Evolutionary conservation across 2,888 invertebrate genomes (phyloP).

Genomic region (Apotomis turbidana): DNA sequence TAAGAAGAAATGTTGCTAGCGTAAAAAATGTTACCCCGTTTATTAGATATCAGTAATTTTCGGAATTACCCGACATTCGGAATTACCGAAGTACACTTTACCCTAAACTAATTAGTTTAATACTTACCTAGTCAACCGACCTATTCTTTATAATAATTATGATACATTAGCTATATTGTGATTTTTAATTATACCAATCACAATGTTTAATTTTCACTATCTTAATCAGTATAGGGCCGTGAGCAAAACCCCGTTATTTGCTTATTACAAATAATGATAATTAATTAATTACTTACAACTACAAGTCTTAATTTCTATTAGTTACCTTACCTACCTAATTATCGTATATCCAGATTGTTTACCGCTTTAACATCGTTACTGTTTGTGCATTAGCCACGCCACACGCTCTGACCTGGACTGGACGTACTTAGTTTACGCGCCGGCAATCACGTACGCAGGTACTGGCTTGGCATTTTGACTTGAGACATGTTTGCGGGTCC

Average conservation of each 20-base stretch:
- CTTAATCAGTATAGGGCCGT: conserved; percentile 2
- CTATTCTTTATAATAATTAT: too few species aligned
- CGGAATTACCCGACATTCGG: too few species aligned
- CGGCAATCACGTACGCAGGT: background rate
- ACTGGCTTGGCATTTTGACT: too few species aligned
- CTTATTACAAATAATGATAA: background rate
- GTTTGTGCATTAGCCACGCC: conserved; percentile 6
- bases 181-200: background rate
- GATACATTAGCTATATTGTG: too few species aligned
- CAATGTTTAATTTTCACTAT: background rate
- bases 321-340: background rate
- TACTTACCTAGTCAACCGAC: too few species aligned
- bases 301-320: background rate
- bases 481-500: too few species aligned
- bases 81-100: too few species aligned
- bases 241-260: conserved; percentile 1
- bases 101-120: too few species aligned
- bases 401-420: background rate
- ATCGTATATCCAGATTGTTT: conserved; percentile 8
- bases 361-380: conserved; percentile 2
- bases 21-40: too few species aligned
- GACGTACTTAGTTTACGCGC: background rate
- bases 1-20: too few species aligned
- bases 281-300: background rate
- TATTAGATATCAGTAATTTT: too few species aligned